These are phyloP conservation scores for Protosalanx chinensis DNA, from an alignment of 2,797 vertebrate species.

Conservation along the genomic window DNA sequence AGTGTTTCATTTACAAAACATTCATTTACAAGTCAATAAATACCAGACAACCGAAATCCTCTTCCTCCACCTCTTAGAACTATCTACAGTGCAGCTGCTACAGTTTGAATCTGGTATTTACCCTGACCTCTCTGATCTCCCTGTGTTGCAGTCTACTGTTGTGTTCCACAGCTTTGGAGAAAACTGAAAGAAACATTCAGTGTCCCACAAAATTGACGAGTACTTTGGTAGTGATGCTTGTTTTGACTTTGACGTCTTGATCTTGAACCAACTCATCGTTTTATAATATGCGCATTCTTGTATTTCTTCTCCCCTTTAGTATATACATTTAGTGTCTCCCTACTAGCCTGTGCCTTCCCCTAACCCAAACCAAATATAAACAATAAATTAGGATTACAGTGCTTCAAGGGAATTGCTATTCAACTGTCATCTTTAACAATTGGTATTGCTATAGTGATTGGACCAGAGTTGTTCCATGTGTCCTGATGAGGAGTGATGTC, in stretches of 20 bases:
- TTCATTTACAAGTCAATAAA: background rate
- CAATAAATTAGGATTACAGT: slow-evolving; percentile 20
- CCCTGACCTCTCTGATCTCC: background rate
- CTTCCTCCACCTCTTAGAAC: background rate
- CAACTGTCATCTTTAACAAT: background rate
- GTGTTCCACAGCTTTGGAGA: background rate
- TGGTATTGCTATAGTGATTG: background rate
- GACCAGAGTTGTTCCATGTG: background rate
- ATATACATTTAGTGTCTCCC: slow-evolving; percentile 28
- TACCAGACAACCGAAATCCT: slow-evolving; percentile 12
- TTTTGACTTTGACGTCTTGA: no score
- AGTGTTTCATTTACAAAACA: slow-evolving; percentile 13
- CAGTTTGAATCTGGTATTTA: background rate
- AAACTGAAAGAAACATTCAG: background rate
- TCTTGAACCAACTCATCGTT: no score
- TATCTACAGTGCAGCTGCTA: slow-evolving; percentile 26
- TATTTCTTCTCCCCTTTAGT: no score
- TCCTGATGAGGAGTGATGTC: background rate
- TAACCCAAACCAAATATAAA: slow-evolving; percentile 20
- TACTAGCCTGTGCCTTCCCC: slow-evolving; percentile 23
- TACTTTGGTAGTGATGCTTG: no score
- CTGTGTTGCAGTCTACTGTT: background rate
- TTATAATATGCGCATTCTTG: slow-evolving; percentile 1
- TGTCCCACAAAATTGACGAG: background rate
- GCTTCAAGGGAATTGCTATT: slow-evolving; percentile 1